phyloP scores from a whole-genome alignment of 2,113 vertebrate genomes.

The Equus quagga region DNA sequence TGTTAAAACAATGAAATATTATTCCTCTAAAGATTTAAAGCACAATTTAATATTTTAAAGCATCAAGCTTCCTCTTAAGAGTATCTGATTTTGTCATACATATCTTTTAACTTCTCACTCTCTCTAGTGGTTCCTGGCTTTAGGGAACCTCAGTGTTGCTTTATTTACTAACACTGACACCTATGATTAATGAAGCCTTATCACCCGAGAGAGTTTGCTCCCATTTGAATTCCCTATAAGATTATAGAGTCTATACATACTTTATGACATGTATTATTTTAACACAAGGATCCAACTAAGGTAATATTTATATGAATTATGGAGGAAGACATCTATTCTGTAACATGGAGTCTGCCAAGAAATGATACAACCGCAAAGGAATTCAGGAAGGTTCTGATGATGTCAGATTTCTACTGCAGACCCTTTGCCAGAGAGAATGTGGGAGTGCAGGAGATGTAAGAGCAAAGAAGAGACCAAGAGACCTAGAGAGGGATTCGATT shows the following conservation, averaged over 20 bases:
- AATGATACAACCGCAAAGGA: not conserved
- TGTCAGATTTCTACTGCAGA: conserved; percentile 50
- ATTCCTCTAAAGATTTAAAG: not conserved
- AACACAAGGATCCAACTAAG: not conserved
- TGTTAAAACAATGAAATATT: conserved; percentile 63
- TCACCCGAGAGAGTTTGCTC: conserved; percentile 41
- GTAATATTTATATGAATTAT: conserved; percentile 55
- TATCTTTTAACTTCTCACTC: not conserved
- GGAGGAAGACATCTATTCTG: conserved; percentile 20
- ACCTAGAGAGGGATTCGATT: not conserved
- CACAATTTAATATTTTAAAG: conserved; percentile 49
- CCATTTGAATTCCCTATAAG: not conserved
- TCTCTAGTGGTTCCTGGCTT: not conserved
- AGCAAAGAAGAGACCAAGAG: not conserved
- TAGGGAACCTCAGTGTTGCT: not conserved
- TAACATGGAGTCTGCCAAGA: conserved; percentile 61
- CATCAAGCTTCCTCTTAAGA: not conserved
- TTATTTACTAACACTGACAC: conserved; percentile 55
- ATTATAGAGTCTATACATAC: not conserved
- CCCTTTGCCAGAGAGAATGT: not conserved
- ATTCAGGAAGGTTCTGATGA: not conserved
- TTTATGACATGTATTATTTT: conserved; percentile 45
- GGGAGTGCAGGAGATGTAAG: not conserved
- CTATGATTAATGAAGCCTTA: conserved; percentile 70
- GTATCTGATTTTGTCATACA: conserved; percentile 23